A percentile compares a stretch with the other conserved stretches of the same genome.
Conservation (phyloP, 2,113 vertebrate species). For the Piaya cayana region DNA sequence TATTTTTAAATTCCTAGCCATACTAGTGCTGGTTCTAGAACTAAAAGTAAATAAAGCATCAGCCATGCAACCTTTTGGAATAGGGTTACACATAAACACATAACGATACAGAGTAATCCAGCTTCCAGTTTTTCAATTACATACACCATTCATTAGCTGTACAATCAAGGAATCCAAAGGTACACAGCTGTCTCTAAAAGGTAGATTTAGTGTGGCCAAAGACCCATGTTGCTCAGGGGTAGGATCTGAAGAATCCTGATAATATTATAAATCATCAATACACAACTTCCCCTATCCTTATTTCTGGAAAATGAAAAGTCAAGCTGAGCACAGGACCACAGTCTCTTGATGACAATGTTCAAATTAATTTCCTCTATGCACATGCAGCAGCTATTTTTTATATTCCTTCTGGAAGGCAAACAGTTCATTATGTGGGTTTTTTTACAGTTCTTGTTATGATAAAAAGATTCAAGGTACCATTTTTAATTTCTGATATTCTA, state of each 20-base stretch:
- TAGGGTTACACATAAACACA: not conserved
- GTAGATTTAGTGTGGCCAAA: not conserved
- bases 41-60: not conserved
- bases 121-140: not conserved
- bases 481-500: not conserved
- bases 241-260: not conserved
- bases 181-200: not conserved
- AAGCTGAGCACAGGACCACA: not conserved
- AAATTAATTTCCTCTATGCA: not conserved
- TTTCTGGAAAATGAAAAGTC: not conserved
- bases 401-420: not conserved
- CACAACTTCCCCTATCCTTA: not conserved
- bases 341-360: not conserved
- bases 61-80: not conserved
- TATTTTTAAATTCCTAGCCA: not conserved
- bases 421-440: not conserved
- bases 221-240: not conserved
- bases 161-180: not conserved
- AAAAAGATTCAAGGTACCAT: not conserved
- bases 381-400: not conserved
- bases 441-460: not conserved
- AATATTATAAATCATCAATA: not conserved
- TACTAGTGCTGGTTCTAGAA: not conserved
- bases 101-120: not conserved
- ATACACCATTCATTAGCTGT: not conserved